Conservation (phyloP, 1,140 invertebrate genomes). For the Drosophila ambigua region DNA sequence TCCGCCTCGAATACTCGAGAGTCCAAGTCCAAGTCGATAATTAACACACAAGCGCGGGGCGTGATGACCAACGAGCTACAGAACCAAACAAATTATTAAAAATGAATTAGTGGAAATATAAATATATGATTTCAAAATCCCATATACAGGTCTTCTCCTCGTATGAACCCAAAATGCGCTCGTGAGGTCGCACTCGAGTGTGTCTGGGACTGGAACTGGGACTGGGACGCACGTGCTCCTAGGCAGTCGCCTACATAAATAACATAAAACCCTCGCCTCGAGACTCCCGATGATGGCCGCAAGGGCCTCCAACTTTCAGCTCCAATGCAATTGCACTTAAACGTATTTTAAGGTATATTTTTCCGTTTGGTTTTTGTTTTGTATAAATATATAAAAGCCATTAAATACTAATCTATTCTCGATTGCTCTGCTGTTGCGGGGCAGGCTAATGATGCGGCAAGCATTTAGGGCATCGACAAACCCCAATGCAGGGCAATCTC, state of each 20-base stretch:
- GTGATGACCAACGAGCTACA: conserved; percentile 67
- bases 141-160: conserved; percentile 30
- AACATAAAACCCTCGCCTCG: conserved; percentile 32
- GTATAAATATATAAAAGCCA: conserved; percentile 74
- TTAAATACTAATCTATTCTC: conserved; percentile 84
- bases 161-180: conserved; percentile 24
- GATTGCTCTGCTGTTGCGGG: conserved; percentile 64
- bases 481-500: conserved; percentile 41
- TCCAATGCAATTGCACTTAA: conserved; percentile 67
- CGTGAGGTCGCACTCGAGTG: conserved; percentile 4
- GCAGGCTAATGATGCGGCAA: conserved; percentile 63
- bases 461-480: conserved; percentile 50
- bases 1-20: conserved; percentile 18
- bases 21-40: conserved; percentile 59
- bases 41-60: conserved; percentile 80
- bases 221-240: conserved; percentile 54
- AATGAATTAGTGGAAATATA: conserved; percentile 83
- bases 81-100: conserved; percentile 83
- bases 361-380: conserved; percentile 37
- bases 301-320: conserved; percentile 24
- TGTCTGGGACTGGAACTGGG: neutral
- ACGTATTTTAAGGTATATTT: conserved; percentile 56
- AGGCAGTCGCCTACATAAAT: conserved; percentile 44
- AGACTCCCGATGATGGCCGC: conserved; percentile 49
- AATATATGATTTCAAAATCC: conserved; percentile 80